phyloP scores from a whole-genome alignment of 92 coral and sea anemone genomes.

The Paragorgia papillata region DNA sequence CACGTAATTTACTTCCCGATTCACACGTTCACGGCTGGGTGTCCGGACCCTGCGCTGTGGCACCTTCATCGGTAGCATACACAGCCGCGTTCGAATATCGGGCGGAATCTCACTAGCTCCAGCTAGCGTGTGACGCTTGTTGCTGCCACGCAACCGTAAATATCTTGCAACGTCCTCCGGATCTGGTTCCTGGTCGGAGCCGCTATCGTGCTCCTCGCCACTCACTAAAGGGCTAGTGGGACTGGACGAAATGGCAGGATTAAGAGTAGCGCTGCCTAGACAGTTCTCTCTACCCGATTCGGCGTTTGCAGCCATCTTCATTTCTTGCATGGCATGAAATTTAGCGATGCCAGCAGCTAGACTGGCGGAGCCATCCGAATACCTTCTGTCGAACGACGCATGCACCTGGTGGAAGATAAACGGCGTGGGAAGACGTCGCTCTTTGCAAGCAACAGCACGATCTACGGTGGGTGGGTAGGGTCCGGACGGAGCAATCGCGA shows the following conservation, averaged over 20 bases:
- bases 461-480: constrained; percentile 83
- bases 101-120: constrained; percentile 89
- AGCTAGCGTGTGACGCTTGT: constrained; percentile 93
- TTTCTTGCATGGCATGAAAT: constrained; percentile 85
- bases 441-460: constrained; percentile 78
- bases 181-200: constrained; percentile 98
- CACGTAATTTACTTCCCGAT: constrained; percentile 71
- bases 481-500: constrained; percentile 60
- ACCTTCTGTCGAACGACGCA: constrained; percentile 85
- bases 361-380: constrained; percentile 94
- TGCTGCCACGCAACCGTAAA: constrained; percentile 82
- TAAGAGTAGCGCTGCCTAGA: constrained; percentile 63
- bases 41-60: constrained; percentile 79
- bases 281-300: constrained; percentile 74
- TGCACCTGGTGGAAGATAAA: constrained; percentile 73
- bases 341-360: constrained; percentile 96
- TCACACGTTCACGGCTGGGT: constrained; percentile 71
- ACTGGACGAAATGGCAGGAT: constrained; percentile 72
- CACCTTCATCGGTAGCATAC: constrained; percentile 79
- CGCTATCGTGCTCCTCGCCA: constrained; percentile 95
- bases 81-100: constrained; percentile 78
- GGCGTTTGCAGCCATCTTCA: constrained; percentile 63
- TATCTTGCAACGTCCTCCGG: constrained; percentile 95
- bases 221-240: constrained; percentile 88
- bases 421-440: constrained; percentile 89